Evolutionary conservation across 2,888 invertebrate species (phyloP), one percentile per base, ranked within the genome.

Genomic region (Mesodorylaimus sp.): DNA sequence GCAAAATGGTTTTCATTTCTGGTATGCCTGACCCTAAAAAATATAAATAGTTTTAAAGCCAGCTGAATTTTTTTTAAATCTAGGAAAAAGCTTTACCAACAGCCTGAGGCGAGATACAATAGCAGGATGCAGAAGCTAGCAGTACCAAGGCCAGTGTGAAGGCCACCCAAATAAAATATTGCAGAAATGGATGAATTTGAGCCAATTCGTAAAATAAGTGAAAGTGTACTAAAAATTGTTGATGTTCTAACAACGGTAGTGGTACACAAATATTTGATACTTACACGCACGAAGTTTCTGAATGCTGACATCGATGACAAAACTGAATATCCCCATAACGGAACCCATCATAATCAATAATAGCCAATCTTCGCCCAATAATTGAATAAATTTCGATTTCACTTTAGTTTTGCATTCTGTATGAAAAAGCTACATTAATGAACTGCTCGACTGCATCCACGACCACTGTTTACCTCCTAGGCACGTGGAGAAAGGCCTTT

Each of bases 101-200:
- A 57, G 91, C 88, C 70, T 95, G 93, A 3, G 93, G 91, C 3
- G 93, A 89, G 44, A 95, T 81, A 47, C 91, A 78, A 67, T 95
- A 91, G 10, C 88, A 89, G 71, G 95, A 91, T 1, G 93, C 89
- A 26, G 91, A 85, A 23, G 93, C 86, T 73, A 93, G 88, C 52
- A 91, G 76, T 54, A 93, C 84, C 55, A 95, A 75, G 59, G 86
- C 82, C 1, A 91, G 77, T 1, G 93, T 88, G 55, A 91, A 75
- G 1, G 82, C 79, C 32, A 89, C 81, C 95, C 95, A 95, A 28
- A 88, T 85, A 13, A 19, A 5, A 23, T 47, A 47, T 16, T 32
- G 42, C n/a, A 47, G 21, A 29, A 13, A 7, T 23, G 19, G n/a
- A 41, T 50, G 39, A 7, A 45, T 21, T 16, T 5, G 10, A 5